phyloP scores from a whole-genome alignment of 2,888 invertebrate genomes.

The Elmis aenea region DNA sequence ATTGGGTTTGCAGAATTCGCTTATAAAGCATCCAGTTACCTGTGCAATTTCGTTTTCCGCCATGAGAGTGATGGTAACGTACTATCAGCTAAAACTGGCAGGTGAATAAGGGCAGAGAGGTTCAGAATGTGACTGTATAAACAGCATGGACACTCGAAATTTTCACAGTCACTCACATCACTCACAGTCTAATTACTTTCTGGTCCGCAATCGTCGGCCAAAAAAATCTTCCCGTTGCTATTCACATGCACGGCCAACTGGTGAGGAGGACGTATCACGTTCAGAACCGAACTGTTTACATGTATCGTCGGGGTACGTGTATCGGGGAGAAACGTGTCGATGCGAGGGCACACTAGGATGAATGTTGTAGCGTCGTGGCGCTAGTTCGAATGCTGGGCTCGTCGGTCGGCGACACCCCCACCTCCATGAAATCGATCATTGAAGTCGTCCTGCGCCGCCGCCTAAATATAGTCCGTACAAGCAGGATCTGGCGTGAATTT shows the following conservation, averaged over 20 bases:
- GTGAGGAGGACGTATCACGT: too few relatives aligned
- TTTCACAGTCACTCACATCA: constrained; percentile 13
- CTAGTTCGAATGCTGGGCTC: constrained; percentile 45
- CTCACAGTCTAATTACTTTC: constrained; percentile 7
- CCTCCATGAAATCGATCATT: constrained; percentile 33
- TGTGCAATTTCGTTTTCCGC: constrained; percentile 55
- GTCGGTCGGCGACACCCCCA: constrained; percentile 41
- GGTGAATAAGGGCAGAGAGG: constrained; percentile 50
- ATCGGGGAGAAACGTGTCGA: too few relatives aligned
- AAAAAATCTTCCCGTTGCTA: constrained; percentile 4
- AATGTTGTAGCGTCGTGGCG: constrained; percentile 42
- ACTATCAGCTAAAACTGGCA: constrained; percentile 23
- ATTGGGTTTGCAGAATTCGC: too few relatives aligned
- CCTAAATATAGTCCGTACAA: constrained; percentile 14
- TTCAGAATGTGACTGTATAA: constrained; percentile 30
- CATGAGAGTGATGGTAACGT: constrained; percentile 35
- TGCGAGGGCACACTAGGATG: constrained; percentile 14
- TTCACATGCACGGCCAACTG: constrained; percentile 4
- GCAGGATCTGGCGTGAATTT: constrained; percentile 2
- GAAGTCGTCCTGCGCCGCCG: constrained; percentile 40
- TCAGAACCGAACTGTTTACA: too few relatives aligned
- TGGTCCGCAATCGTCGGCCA: not conserved
- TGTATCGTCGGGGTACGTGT: too few relatives aligned
- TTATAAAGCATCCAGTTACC: too few relatives aligned
- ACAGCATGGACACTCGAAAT: constrained; percentile 16